Evolutionary conservation across 1,140 invertebrate genomes (phyloP).

Genomic region (Streblospio benedicti): DNA sequence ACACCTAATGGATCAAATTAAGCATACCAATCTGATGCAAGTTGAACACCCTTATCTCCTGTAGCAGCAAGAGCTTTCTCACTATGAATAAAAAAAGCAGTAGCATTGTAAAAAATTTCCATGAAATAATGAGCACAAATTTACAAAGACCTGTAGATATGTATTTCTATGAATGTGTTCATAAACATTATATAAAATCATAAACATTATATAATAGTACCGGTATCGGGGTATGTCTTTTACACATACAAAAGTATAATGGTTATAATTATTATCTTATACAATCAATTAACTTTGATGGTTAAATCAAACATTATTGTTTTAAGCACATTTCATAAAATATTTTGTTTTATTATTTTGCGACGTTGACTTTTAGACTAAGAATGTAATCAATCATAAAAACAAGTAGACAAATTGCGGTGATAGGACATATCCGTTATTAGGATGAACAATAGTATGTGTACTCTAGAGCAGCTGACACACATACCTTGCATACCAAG

Average conservation of each 20-base stretch:
- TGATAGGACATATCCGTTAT: too few relatives aligned
- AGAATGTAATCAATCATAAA: too few relatives aligned
- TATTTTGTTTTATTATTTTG: too few relatives aligned
- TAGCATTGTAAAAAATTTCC: background rate
- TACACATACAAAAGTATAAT: background rate
- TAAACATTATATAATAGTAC: background rate
- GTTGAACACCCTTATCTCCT: conserved; percentile 68
- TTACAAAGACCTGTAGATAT: background rate
- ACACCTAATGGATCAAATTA: background rate
- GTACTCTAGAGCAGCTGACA: too few relatives aligned
- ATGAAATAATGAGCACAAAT: background rate
- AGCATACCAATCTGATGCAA: conserved; percentile 72
- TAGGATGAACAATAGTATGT: too few relatives aligned
- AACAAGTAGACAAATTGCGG: too few relatives aligned
- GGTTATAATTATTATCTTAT: background rate
- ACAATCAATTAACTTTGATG: too few relatives aligned
- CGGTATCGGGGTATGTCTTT: background rate
- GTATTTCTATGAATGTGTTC: background rate
- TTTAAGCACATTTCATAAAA: too few relatives aligned
- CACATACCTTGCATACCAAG: too few relatives aligned
- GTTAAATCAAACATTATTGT: too few relatives aligned
- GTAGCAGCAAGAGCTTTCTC: conserved; percentile 83
- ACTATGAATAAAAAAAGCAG: conserved; percentile 47
- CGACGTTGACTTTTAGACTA: too few relatives aligned
- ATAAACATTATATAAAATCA: background rate